A percentile compares a stretch with the other conserved stretches of the same genome.
These are phyloP conservation scores for Athene noctua DNA, from an alignment of 2,113 vertebrate genomes.

Conservation along the genomic window DNA sequence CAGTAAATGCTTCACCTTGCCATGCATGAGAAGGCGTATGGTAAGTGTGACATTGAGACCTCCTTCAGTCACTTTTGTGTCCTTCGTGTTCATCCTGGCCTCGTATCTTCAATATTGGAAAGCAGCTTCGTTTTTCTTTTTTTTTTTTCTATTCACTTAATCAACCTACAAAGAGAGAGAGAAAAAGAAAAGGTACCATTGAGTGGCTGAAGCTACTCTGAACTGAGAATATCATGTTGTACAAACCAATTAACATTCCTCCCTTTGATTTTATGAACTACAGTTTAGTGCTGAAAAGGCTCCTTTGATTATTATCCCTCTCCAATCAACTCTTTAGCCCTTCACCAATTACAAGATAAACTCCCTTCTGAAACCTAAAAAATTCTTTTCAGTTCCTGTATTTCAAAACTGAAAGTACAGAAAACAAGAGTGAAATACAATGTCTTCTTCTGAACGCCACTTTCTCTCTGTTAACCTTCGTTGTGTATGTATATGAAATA, in stretches of 20 bases:
- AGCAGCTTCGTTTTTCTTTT: slow-evolving; percentile 42
- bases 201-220: slow-evolving; percentile 21
- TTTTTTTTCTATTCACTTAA: slow-evolving; percentile 37
- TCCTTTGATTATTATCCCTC: slow-evolving; percentile 12
- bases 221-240: slow-evolving; percentile 4
- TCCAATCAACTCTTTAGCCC: neutral
- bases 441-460: neutral
- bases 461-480: neutral
- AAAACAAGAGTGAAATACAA: neutral
- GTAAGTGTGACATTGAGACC: slow-evolving; percentile 88
- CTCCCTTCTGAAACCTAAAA: neutral
- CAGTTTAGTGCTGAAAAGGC: neutral
- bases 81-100: slow-evolving; percentile 75
- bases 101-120: slow-evolving; percentile 49
- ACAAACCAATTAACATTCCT: slow-evolving; percentile 43
- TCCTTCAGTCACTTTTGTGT: slow-evolving; percentile 81
- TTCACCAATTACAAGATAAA: neutral
- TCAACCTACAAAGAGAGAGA: slow-evolving; percentile 69
- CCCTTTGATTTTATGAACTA: slow-evolving; percentile 22
- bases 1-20: slow-evolving; percentile 81
- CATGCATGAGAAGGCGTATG: slow-evolving; percentile 90
- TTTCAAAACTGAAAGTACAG: neutral
- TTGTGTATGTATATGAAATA: neutral
- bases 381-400: neutral
- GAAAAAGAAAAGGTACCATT: neutral